phyloP scores from a whole-genome alignment of 2,888 invertebrate species.

The Leucophenga maculata region DNA sequence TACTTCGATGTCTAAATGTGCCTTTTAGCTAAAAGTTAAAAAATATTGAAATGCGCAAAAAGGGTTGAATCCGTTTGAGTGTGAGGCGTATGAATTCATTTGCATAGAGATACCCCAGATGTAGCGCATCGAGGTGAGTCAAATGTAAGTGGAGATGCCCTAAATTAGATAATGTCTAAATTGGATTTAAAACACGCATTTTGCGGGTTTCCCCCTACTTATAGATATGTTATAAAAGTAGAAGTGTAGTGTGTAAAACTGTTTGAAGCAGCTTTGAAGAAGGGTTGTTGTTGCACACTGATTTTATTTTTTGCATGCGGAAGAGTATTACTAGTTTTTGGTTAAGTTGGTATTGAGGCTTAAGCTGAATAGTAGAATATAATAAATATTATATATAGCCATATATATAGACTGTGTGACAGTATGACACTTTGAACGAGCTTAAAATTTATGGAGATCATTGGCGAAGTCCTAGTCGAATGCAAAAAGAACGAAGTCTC shows the following conservation, averaged over 20 bases:
- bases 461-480: too few relatives aligned
- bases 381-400: too few relatives aligned
- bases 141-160: constrained; percentile 55
- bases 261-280: not conserved
- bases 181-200: constrained; percentile 70
- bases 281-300: not conserved
- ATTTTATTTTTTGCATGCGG: not conserved
- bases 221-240: too few relatives aligned
- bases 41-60: constrained; percentile 41
- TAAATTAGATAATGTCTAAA: constrained; percentile 71
- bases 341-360: too few relatives aligned
- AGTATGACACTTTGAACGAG: too few relatives aligned
- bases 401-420: too few relatives aligned
- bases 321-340: not conserved
- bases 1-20: constrained; percentile 54
- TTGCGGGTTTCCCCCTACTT: constrained; percentile 61
- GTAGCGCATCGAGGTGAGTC: constrained; percentile 32
- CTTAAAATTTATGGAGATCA: too few relatives aligned
- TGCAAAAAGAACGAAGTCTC: too few relatives aligned
- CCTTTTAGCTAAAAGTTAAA: constrained; percentile 51
- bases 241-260: not conserved
- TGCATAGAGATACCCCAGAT: constrained; percentile 3
- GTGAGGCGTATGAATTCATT: not conserved
- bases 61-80: constrained; percentile 1
- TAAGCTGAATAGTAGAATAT: too few relatives aligned